Percentiles rank a stretch among this genome's conserved stretches.
These are phyloP conservation scores for Acanthococcus lagerstroemiae DNA, from an alignment of 2,888 invertebrate species.

Conservation along the genomic window DNA sequence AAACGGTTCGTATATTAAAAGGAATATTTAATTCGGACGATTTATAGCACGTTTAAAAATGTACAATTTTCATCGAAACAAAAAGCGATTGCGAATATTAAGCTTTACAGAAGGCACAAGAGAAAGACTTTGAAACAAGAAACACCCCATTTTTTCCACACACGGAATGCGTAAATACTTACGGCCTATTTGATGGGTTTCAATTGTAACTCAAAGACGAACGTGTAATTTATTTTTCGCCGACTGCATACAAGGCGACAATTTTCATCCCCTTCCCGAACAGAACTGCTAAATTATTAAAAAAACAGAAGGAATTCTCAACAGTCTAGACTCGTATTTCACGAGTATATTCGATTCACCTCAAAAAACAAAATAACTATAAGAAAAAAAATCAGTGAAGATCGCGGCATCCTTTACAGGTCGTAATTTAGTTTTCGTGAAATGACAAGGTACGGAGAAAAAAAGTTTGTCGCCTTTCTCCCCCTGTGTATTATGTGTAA, in stretches of 20 bases:
- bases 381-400: not conserved
- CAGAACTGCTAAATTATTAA: not conserved
- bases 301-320: not conserved
- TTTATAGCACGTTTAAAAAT: too few species aligned
- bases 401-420: not conserved
- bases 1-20: too few species aligned
- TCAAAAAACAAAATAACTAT: not conserved
- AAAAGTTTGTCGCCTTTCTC: slow-evolving; percentile 11
- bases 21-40: too few species aligned
- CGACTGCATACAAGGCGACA: not conserved
- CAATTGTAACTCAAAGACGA: too few species aligned
- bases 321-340: not conserved
- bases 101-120: too few species aligned
- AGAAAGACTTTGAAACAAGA: too few species aligned
- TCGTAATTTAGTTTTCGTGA: slow-evolving; percentile 1
- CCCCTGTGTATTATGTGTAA: slow-evolving; percentile 6
- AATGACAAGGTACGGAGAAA: slow-evolving; percentile 13
- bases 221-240: not conserved
- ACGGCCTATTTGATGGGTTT: too few species aligned
- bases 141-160: too few species aligned
- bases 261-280: not conserved
- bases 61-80: too few species aligned
- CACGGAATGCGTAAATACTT: too few species aligned
- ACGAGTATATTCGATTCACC: not conserved
- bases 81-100: too few species aligned